Evolutionary conservation across 2,797 vertebrate genomes (phyloP), one percentile per base, ranked within the genome.

Genomic region (Spinibarbus caldwelli): DNA sequence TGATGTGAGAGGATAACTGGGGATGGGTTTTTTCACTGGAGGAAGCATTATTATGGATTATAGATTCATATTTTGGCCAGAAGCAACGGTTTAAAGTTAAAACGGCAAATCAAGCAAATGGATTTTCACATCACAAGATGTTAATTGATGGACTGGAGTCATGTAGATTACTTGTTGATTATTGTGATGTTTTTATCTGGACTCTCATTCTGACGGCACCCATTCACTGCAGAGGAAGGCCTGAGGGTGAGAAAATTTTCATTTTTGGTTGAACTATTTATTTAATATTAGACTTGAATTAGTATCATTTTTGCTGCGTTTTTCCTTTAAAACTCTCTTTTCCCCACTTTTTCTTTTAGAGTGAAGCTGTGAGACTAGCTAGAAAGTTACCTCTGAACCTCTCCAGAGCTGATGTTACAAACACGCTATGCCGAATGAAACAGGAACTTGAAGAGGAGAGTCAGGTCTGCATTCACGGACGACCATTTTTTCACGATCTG

Each of bases 321-420:
- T 43, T 45, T n/a, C 14, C 8, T 26, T 83, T 49, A 67, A 29
- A 14, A 54, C 12, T 2, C n/a, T n/a, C 26, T 78, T 78, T 67
- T 1, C 23, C 49, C 7, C 34, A 38, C 23, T 23, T 49, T 43
- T 78, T 70, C 36, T 70, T 78, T 43, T 38, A 99, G 98, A 97
- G 96, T 70, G 98, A 99, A 95, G 97, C 98, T 4, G 97, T 99
- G 0, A 95, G 98, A 85, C 94, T 99, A 4, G 94, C 93, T 80
- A 95, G 97, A 75, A 97, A 98, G 91, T 88, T 99, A 88, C 96
- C 98, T 14, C 90, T 96, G 52, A 93, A 93, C 89, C 91, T 97
- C 82, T 93, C 96, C 86, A 95, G 94, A 90, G 96, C 96, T n/a
- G 97, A 98, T 76, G 94, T 97, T 82, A 93, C 94, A 84, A 96